Base-by-base conservation (phyloP, 2,888 invertebrate genomes). In the Osedax frankpressi region DNA sequence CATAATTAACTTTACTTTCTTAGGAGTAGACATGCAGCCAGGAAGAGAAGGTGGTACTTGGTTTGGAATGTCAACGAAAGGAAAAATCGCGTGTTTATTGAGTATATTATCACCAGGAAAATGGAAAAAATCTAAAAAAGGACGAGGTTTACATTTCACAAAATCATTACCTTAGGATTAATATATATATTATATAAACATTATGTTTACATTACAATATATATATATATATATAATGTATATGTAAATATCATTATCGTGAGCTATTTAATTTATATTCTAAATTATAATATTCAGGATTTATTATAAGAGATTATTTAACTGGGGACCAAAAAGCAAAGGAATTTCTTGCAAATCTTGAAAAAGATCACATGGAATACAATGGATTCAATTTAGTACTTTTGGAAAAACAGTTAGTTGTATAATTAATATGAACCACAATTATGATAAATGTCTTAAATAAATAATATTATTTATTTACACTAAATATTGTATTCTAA, bases 41-140 rank as follows among this genome's bases (percentile, higher is more conserved):
- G 69, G 69, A 28, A 14, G 69, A 14, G 90, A 90, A 84, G 89
- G 90, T 71, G 92, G 93, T 0, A 91, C 92, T 29, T 93, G 93
- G 93, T 82, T 93, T 6, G 92, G 90, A 0, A 81, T 91, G 59
- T 86, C 85, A 28, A 84, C 83, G 63, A 85, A 86, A 77, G 84
- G 90, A 30, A 89, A 89, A 80, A 85, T 89, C 27, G 89, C 87
- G 2, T 88, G 89, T 0, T 83, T 92, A 19, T 86, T 93, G 1
- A 93, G 93, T 84, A 86, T 92, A 6, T 30, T 69, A 30, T 28
- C 69, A 1, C 69, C 69, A 2, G 69, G 69, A 28, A 69, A 26
- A 28, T 69, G 69, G 69, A 69, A 69, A 24, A n/a, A n/a, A 26
- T 69, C 69, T n/a, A 69, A 69, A 24, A 69, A 69, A 69, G 69